Base-by-base conservation (phyloP, 1,140 invertebrate genomes). In the Sycophaga agraensis region DNA sequence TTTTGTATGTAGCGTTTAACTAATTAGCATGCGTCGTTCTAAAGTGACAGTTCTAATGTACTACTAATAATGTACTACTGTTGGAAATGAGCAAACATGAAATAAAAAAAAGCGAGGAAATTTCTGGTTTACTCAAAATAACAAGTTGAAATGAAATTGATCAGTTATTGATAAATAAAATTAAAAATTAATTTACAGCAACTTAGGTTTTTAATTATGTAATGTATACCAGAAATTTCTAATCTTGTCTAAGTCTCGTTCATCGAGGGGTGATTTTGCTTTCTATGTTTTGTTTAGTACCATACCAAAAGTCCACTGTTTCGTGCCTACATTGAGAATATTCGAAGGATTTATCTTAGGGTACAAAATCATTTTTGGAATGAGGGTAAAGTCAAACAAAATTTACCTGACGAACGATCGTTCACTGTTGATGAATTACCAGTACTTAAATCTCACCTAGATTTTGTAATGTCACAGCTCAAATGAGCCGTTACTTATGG, bases 381-480 rank as follows among this genome's bases (percentile, higher is more conserved):
- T 2, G 16, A 42, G 53, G 60, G 24, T 37, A 56, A 55, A 49
- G 16, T 22, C 48, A 59, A 63, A 55, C 51, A 48, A 42, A 57
- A 6, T 45, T 57, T 63, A 63, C 61, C 61, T 63, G 51, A 45
- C 7, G 59, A 62, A 55, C 45, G 14, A 39, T 28, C 6, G 43
- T 62, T 62, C 59, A 17, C 19, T 49, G 50, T 2, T 54, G 51
- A 24, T 31, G 26, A 61, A 26, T 31, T 55, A n/a, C 39, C 37
- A 39, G 22, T 50, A 34, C 21, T 26, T 19, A 31, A 34, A 55
- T 39, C 4, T 39, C 17, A 14, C 40, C 49, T 59, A 34, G 17
- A 42, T 19, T 17, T 8, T 35, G 7, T 26, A 12, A 40, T 7
- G 11, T 31, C 7, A 19, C 21, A 37, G 40, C 46, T 31, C n/a